Percentiles rank a stretch among this genome's conserved stretches.
Evolutionary conservation across 23 tunicate genomes (phyloP).

Genomic region (Phallusia fumigata): DNA sequence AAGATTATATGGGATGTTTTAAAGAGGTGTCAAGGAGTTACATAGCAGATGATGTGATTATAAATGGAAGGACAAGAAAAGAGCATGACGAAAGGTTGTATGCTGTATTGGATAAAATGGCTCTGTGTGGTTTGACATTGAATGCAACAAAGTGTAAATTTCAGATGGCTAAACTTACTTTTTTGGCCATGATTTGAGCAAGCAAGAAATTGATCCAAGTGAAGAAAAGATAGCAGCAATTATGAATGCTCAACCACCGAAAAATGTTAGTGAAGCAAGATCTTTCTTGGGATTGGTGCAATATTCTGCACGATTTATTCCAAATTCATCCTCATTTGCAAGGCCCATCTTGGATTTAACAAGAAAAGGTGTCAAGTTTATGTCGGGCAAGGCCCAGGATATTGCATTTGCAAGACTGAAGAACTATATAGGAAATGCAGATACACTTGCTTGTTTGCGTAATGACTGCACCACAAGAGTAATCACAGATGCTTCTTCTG

Average conservation of each 20-base stretch:
- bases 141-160: no score
- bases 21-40: no score
- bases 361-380: conserved; percentile 12
- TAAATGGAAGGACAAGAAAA: conserved; percentile 11
- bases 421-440: no score
- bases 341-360: conserved; percentile 30
- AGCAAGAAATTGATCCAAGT: conserved; percentile 3
- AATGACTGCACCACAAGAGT: no score
- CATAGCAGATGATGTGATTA: conserved; percentile 33
- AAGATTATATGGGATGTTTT: no score
- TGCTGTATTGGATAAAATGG: neutral
- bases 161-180: no score
- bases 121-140: conserved; percentile 19
- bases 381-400: no score
- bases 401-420: no score
- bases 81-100: conserved; percentile 3
- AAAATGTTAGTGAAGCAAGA: conserved; percentile 30
- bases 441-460: no score
- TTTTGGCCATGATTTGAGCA: conserved; percentile 6
- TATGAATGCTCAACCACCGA: conserved; percentile 14
- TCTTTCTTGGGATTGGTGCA: conserved; percentile 38
- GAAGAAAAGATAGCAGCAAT: conserved; percentile 31
- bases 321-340: conserved; percentile 22
- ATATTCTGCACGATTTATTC: conserved; percentile 33
- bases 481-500: neutral